phyloP scores from a whole-genome alignment of 2,113 vertebrate species.

The Dicrurus megarhynchus region DNA sequence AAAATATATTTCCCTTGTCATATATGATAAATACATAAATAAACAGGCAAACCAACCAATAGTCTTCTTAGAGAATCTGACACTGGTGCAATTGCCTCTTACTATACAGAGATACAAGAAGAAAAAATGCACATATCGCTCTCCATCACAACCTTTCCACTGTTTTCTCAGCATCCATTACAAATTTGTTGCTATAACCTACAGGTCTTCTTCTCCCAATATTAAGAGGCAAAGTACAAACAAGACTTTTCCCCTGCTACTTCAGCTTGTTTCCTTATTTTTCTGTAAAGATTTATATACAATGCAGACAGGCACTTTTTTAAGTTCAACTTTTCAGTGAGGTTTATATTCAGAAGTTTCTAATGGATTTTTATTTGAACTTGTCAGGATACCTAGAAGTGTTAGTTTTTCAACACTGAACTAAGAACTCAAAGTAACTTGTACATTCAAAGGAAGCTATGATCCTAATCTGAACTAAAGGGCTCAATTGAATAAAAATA shows the following conservation, averaged over 20 bases:
- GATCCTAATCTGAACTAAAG: conserved; percentile 74
- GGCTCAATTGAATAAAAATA: conserved; percentile 64
- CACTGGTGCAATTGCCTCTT: not conserved
- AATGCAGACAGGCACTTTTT: not conserved
- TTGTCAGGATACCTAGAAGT: conserved; percentile 27
- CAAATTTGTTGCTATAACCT: not conserved
- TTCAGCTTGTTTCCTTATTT: not conserved
- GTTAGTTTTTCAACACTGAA: conserved; percentile 53
- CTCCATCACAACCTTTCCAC: not conserved
- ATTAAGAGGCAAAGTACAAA: not conserved
- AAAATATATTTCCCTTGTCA: not conserved
- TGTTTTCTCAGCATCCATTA: not conserved
- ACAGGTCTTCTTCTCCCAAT: not conserved
- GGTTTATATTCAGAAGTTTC: conserved; percentile 21
- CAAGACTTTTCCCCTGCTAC: not conserved
- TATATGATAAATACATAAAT: not conserved
- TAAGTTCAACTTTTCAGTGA: conserved; percentile 22
- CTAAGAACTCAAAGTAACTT: conserved; percentile 43
- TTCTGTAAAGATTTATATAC: not conserved
- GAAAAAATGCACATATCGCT: not conserved
- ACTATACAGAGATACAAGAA: not conserved
- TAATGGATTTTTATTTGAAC: conserved; percentile 57
- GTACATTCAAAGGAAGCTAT: conserved; percentile 54
- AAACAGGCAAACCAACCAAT: not conserved
- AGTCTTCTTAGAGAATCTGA: not conserved